phyloP scores from a whole-genome alignment of 2,888 invertebrate genomes.

The Branchellion lobata region DNA sequence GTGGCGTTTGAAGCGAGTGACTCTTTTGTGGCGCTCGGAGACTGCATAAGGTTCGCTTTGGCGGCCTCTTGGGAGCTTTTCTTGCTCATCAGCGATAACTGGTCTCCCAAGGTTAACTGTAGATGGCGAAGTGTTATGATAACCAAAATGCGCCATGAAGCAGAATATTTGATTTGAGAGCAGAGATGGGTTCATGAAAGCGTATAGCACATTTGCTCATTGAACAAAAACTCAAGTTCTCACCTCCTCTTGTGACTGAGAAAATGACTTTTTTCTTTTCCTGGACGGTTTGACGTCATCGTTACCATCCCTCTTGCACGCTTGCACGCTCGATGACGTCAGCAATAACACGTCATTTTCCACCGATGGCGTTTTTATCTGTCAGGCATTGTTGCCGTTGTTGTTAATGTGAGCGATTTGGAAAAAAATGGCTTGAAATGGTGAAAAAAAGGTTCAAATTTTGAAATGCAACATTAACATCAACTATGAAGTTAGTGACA shows the following conservation, averaged over 20 bases:
- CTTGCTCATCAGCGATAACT: not conserved
- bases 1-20: not conserved
- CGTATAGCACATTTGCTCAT: too few species aligned
- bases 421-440: too few species aligned
- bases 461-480: too few species aligned
- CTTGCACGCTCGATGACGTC: not conserved
- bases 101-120: not conserved
- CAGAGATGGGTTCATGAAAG: too few species aligned
- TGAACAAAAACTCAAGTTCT: too few species aligned
- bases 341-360: not conserved
- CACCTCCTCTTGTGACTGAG: not conserved
- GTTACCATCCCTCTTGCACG: not conserved
- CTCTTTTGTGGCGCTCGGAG: not conserved
- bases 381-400: too few species aligned
- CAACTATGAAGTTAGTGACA: too few species aligned
- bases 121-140: not conserved
- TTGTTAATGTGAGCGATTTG: too few species aligned
- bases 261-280: constrained; percentile 3
- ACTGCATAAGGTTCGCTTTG: not conserved
- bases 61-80: not conserved
- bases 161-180: too few species aligned
- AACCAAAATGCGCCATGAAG: too few species aligned
- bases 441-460: too few species aligned
- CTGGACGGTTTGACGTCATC: not conserved
- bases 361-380: not conserved